Base-by-base conservation (phyloP, 2,888 invertebrate species). In the Lasioglossum villosulum region DNA sequence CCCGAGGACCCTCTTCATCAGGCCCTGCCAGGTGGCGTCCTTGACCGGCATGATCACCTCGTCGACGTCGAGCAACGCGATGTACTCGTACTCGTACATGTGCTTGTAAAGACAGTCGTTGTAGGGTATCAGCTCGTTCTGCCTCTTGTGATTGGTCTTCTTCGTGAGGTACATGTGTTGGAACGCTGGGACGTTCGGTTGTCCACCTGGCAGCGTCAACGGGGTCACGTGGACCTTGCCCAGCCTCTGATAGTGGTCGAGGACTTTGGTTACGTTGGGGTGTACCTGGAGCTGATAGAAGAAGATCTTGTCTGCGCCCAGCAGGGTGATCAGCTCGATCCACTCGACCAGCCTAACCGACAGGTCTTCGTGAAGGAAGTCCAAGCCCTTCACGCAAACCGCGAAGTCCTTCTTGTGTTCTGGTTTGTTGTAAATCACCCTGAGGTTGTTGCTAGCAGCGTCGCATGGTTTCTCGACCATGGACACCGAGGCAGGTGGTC, bases 91-190 rank as follows among this genome's bases (percentile, higher is more conserved):
- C 89, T 97, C 96, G 95, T 98, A 98, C 96, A 99, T 97, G 94
- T 99, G 98, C 94, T 98, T 97, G 96, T 99, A 99, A 79, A 99
- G 96, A 94, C 99, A 99, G 95, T 99, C 99, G 95, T 99, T 99
- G 96, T 99, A 99, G 19, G 99, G 99, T 91, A 99, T 98, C 84
- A 99, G 96, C 95, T 99, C 99, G 95, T 99, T 98, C 95, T 99
- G 98, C 23, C 99, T 96, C 95, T 99, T 99, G 95, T 99, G 98
- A 93, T 98, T 98, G 48, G 98, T 97, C 95, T 98, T 99, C 94
- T 98, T 98, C 82, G 97, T 97, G 76, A 99, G 96, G 94, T 98
- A 99, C 95, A 98, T 96, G 95, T 98, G 98, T 94, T 98, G 98
- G 92, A 98, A 97, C 0, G 97, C 97, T 0, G 98, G 98, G 63